These are phyloP conservation scores for Pterocles orientalis DNA, from an alignment of 2,113 vertebrate genomes.

Conservation along the genomic window DNA sequence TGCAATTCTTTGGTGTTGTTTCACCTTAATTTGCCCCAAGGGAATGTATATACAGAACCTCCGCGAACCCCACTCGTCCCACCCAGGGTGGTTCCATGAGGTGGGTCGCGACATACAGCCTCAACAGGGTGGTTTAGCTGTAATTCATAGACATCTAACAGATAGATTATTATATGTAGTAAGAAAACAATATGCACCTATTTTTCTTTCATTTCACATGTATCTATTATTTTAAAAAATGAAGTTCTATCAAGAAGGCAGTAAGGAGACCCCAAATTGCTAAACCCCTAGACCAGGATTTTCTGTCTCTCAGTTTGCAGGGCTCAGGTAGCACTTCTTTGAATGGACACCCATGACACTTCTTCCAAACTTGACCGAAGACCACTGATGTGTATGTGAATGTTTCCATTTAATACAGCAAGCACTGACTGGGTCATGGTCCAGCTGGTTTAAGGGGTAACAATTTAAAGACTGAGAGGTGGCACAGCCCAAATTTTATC, in stretches of 20 bases:
- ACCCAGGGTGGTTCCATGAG: too few species aligned
- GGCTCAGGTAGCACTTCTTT: background rate
- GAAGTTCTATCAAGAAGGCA: background rate
- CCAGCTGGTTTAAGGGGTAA: background rate
- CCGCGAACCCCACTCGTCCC: too few species aligned
- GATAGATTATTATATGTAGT: background rate
- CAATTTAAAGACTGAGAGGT: background rate
- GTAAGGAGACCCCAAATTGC: background rate
- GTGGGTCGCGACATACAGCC: too few species aligned
- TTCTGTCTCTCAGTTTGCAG: background rate
- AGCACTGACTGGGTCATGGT: background rate
- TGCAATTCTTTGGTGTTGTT: too few species aligned
- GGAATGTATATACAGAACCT: too few species aligned
- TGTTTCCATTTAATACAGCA: background rate
- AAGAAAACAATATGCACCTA: background rate
- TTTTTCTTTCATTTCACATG: background rate
- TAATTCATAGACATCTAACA: background rate
- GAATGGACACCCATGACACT: fast-evolving
- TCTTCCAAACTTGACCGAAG: background rate
- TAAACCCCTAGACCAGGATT: background rate
- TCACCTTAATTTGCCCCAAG: too few species aligned
- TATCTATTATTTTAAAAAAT: background rate
- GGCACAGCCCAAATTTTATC: background rate
- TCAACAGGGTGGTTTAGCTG: background rate
- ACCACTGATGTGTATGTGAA: background rate